Base-by-base conservation (phyloP, 2,888 invertebrate species). In the Drosophila rellima region DNA sequence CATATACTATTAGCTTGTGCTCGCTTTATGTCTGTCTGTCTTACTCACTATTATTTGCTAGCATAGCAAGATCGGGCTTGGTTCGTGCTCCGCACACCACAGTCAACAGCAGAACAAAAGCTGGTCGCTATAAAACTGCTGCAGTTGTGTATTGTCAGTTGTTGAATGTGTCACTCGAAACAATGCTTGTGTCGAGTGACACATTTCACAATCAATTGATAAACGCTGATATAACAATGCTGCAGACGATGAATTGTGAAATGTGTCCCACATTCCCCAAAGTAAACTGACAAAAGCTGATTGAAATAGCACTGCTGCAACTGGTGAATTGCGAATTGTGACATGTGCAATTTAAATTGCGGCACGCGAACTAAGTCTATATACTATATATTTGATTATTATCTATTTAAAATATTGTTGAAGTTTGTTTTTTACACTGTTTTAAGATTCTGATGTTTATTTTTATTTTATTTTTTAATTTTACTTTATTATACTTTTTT, bases 321-420 rank as follows among this genome's bases (percentile, higher is more conserved):
- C 26, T 26, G 26, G 7, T 26, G 26, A 26, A 26, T 26, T 26
- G 26, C 26, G 26, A 26, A 26, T 26, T 26, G 26, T 26, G 26
- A 26, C 26, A 26, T 26, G 26, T 26, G 26, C 7, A 0, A 7
- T 26, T 26, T 7, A 7, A 26, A 7, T 17, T 40, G 31, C 33
- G 40, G 18, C 13, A 18, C 31, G 18, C 54, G 20, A 20, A 15
- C 4, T 42, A 20, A 29, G 40, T n/a, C 40, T n/a, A 11, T 51
- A 65, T 64, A 66, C 55, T 52, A 68, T 70, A 61, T 71, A 70
- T 77, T 73, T 88, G 70, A 78, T 78, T 80, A 86, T 78, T 82
- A 78, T 61, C 75, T 74, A 89, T 85, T 82, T 89, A 84, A 88
- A 88, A 88, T 88, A 89, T 90, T 90, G 90, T 89, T 83, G 83